Base-by-base conservation (phyloP, 2,797 vertebrate genomes). In the Nyctibius grandis region DNA sequence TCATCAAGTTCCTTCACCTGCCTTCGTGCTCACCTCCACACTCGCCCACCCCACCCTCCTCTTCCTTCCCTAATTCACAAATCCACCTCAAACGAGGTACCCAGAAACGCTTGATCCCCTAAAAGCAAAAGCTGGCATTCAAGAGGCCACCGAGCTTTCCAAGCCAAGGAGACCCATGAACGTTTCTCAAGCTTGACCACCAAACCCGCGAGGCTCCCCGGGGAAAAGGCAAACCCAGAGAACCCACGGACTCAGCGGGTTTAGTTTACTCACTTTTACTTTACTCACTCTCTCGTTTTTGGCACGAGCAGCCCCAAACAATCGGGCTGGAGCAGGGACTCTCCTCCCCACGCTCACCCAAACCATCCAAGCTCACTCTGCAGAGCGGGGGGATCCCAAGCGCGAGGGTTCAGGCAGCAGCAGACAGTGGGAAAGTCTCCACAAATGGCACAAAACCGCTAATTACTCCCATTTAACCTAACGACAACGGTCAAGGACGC, bases 341-440 rank as follows among this genome's bases (percentile, higher is more conserved):
- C 31, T 69, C 63, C 31, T 15, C 54, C 31, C 64, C 73, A 38
- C 84, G 40, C 47, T 19, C 6, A 1, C 42, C 42, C 64, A 31
- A 16, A 59, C 14, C 13, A 1, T 3, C 26, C 0, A 10, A 36
- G 16, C 25, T 54, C 16, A 5, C 16, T 15, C 69, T 17, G 29
- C 38, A 3, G 15, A 45, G 22, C 34, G 5, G 12, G 38, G 22
- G 61, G 34, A 45, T 54, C 34, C 57, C 42, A 6, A 36, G 26
- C 8, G 14, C 2, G 2, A 33, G 38, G 25, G 45, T 6, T 6
- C 51, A 57, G n/a, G 7, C 8, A 12, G 33, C 34, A 20, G 21
- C 26, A 45, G 14, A 14, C 3, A 2, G 12, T 0, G 0, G 23
- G 38, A 53, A 61, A 61, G 3, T 9, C 33, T 42, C 67, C 44